Percentiles rank a stretch among this genome's conserved stretches.
These are phyloP conservation scores for Macaria liturata DNA, from an alignment of 2,888 invertebrate species.

Conservation along the genomic window DNA sequence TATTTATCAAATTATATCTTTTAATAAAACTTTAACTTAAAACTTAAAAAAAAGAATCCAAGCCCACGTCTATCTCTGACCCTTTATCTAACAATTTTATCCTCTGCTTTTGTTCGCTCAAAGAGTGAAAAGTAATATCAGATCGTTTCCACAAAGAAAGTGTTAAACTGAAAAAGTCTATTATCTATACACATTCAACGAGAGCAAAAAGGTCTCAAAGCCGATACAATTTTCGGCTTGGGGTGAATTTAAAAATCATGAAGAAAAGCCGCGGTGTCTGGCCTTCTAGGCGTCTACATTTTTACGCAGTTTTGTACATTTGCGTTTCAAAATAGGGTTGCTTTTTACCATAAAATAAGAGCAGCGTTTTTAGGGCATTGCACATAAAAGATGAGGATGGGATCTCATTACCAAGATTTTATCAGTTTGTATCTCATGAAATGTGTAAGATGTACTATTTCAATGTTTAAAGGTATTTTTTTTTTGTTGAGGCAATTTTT, in stretches of 20 bases:
- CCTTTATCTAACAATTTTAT: constrained; percentile 7
- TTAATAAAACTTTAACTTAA: too few species aligned
- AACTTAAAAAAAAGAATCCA: not conserved
- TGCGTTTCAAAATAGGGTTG: not conserved
- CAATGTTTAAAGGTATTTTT: too few species aligned
- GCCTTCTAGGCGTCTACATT: not conserved
- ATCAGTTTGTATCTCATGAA: too few species aligned
- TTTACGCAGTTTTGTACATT: not conserved
- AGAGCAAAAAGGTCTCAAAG: constrained; percentile 6
- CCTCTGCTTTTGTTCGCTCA: constrained; percentile 7
- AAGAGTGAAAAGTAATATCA: constrained; percentile 15
- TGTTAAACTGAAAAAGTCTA: constrained; percentile 21
- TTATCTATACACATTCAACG: constrained; percentile 2
- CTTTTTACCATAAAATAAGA: not conserved
- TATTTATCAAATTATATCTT: too few species aligned
- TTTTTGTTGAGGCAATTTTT: too few species aligned
- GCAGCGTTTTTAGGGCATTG: too few species aligned
- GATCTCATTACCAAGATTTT: too few species aligned
- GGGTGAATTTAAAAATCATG: not conserved
- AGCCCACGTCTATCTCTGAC: not conserved
- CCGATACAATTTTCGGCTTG: not conserved
- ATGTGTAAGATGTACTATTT: too few species aligned
- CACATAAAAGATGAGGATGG: too few species aligned
- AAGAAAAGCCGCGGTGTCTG: not conserved
- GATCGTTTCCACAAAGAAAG: constrained; percentile 16